A percentile compares a stretch with the other conserved stretches of the same genome.
phyloP scores from a whole-genome alignment of 2,888 invertebrate genomes.

The Archips xylosteana region DNA sequence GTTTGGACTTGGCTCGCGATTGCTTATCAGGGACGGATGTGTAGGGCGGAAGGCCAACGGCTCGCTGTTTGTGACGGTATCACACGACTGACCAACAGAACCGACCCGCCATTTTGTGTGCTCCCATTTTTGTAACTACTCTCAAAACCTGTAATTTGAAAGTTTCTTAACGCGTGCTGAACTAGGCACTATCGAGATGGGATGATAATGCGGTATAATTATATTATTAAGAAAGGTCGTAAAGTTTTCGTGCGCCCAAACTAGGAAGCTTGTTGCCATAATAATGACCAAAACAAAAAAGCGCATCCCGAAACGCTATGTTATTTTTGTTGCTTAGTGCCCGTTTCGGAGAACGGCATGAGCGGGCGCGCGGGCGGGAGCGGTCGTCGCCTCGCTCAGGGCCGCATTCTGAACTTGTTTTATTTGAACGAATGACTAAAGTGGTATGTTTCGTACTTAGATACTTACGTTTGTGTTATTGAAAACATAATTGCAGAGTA shows the following conservation, averaged over 20 bases:
- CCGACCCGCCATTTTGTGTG: constrained; percentile 33
- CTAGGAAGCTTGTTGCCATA: constrained; percentile 61
- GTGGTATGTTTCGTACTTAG: not conserved
- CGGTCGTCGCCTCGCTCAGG: constrained; percentile 82
- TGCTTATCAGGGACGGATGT: constrained; percentile 77
- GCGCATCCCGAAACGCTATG: constrained; percentile 78
- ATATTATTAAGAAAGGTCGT: not conserved
- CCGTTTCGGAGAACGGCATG: constrained; percentile 79
- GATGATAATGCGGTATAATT: not conserved
- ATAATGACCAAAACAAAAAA: constrained; percentile 77
- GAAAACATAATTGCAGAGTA: not conserved
- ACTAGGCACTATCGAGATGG: not conserved
- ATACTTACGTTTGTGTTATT: not conserved
- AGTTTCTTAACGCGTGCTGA: not conserved
- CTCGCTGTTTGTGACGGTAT: constrained; percentile 44
- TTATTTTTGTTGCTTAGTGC: constrained; percentile 82
- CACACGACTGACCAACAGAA: constrained; percentile 48
- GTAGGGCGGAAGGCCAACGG: constrained; percentile 70
- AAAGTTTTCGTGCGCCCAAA: constrained; percentile 34
- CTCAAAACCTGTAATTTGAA: constrained; percentile 20
- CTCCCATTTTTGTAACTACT: constrained; percentile 16
- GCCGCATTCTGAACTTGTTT: constrained; percentile 58
- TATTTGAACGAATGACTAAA: not conserved
- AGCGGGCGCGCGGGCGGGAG: constrained; percentile 74
- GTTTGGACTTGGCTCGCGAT: constrained; percentile 59